These are phyloP conservation scores for Orthonyx spaldingii DNA, from an alignment of 2,113 vertebrate species.

Conservation along the genomic window DNA sequence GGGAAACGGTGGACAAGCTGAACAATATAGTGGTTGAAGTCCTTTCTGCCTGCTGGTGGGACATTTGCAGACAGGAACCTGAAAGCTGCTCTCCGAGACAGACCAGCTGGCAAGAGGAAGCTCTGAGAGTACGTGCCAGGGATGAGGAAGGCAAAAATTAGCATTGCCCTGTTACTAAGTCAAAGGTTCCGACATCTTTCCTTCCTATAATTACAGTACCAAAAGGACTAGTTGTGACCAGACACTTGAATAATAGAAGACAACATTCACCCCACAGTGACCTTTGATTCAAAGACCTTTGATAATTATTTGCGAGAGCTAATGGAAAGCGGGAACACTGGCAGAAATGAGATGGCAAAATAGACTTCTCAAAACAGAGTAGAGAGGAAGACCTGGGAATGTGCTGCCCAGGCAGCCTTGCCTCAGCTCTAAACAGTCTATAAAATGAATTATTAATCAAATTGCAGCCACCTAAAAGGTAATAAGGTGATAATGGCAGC, in stretches of 20 bases:
- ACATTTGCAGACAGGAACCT: neutral
- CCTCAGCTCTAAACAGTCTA: neutral
- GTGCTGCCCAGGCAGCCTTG: neutral
- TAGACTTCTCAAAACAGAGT: neutral
- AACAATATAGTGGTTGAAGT: neutral
- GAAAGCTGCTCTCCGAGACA: neutral
- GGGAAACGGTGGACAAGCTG: neutral
- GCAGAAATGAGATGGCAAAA: neutral
- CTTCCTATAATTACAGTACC: neutral
- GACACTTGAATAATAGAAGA: neutral
- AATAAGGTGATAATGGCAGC: neutral
- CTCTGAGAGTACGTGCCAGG: neutral
- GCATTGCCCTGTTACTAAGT: accelerated
- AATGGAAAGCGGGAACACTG: neutral
- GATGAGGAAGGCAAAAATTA: neutral
- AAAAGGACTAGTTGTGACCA: neutral
- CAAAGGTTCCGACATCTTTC: neutral
- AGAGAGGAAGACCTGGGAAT: neutral
- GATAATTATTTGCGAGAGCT: neutral
- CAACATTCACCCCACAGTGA: neutral
- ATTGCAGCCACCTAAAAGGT: neutral
- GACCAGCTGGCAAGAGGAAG: neutral
- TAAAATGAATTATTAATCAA: neutral
- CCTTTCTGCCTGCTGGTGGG: neutral
- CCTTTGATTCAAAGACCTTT: neutral